Conservation (phyloP, 2,888 invertebrate genomes). For the Trichogramma dendrolimi region DNA sequence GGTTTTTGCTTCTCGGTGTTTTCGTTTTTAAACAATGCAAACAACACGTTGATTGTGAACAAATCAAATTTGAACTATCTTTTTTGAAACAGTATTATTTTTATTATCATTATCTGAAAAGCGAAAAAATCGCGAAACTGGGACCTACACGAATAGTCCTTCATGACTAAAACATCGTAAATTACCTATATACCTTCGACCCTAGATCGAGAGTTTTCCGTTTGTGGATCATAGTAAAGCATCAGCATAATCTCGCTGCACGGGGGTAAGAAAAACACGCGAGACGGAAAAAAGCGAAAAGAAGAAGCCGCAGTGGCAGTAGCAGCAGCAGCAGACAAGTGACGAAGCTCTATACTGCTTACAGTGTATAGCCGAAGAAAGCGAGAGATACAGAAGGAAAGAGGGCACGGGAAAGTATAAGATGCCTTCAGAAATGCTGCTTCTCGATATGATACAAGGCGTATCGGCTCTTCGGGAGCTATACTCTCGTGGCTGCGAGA, state of each 20-base stretch:
- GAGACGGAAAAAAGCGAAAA: not conserved
- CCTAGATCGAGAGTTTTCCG: conserved; percentile 2
- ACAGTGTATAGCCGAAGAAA: not conserved
- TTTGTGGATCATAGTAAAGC: conserved; percentile 25
- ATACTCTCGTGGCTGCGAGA: conserved; percentile 10
- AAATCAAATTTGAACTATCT: too few relatives aligned
- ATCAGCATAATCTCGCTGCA: conserved; percentile 29
- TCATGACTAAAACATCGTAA: conserved; percentile 30
- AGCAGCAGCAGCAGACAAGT: not conserved
- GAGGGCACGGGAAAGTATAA: conserved; percentile 2
- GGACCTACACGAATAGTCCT: not conserved
- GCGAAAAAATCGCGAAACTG: too few relatives aligned
- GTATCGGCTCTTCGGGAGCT: conserved; percentile 10
- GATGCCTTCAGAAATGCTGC: conserved; percentile 14
- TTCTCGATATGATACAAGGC: conserved; percentile 28
- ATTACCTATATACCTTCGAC: conserved; percentile 7
- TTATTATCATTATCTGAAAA: too few relatives aligned
- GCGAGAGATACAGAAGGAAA: conserved; percentile 2
- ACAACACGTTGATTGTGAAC: too few relatives aligned
- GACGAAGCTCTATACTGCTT: too few relatives aligned
- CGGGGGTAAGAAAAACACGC: conserved; percentile 12
- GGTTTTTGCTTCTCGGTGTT: too few relatives aligned
- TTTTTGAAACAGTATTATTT: too few relatives aligned
- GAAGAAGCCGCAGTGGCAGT: not conserved
- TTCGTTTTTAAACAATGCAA: too few relatives aligned